A percentile compares a stretch with the other conserved stretches of the same genome.
phyloP scores from a whole-genome alignment of 1,140 invertebrate species.

The Drosophila kohkoa region DNA sequence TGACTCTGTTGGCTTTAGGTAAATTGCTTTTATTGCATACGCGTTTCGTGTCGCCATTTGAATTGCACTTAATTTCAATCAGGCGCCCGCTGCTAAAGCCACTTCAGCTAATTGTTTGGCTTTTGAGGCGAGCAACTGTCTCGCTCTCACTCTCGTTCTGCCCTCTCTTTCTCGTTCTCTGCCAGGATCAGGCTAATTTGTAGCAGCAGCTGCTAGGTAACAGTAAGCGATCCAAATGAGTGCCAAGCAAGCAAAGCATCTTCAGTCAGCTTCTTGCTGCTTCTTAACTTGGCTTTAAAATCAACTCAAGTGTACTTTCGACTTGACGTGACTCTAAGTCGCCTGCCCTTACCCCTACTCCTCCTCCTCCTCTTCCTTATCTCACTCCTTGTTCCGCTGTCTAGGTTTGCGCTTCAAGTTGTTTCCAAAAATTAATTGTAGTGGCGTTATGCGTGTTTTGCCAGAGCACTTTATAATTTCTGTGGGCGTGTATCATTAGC shows the following conservation, averaged over 20 bases:
- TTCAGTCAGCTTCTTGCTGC: conserved; percentile 38
- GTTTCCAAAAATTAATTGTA: conserved; percentile 75
- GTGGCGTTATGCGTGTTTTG: conserved; percentile 60
- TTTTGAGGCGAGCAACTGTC: conserved; percentile 37
- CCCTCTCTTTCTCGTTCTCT: conserved; percentile 5
- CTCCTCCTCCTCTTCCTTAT: neutral
- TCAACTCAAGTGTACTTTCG: conserved; percentile 58
- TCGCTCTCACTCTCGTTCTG: neutral
- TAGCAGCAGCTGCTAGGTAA: conserved; percentile 68
- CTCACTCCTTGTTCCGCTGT: neutral
- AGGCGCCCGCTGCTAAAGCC: conserved; percentile 77
- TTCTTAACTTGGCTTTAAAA: conserved; percentile 77
- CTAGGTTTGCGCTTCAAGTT: conserved; percentile 40
- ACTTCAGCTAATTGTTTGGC: conserved; percentile 79
- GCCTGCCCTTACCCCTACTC: too few species aligned
- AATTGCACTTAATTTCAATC: conserved; percentile 82
- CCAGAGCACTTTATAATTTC: conserved; percentile 69
- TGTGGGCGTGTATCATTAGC: conserved; percentile 67
- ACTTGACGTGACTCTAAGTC: conserved; percentile 14
- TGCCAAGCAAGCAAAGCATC: conserved; percentile 38
- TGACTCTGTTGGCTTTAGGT: conserved; percentile 64
- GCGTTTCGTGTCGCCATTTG: conserved; percentile 77
- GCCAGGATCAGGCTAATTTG: conserved; percentile 63
- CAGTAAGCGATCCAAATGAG: conserved; percentile 26
- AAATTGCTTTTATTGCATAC: conserved; percentile 80